Evolutionary conservation across 2,888 invertebrate species (phyloP), one percentile per base, ranked within the genome.

Genomic region (Dorcus hopei): DNA sequence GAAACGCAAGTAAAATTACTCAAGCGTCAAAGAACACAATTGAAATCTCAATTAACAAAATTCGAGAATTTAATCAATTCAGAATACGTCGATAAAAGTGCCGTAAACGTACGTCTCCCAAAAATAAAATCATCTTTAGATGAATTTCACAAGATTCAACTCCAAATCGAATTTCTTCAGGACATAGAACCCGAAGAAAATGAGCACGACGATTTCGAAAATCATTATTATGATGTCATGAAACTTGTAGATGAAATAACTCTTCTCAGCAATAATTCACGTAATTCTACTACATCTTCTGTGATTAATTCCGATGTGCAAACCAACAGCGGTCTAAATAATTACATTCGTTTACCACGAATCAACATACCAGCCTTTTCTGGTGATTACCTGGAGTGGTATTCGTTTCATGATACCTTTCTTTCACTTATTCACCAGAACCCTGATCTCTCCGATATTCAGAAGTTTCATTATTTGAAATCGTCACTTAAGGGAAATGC

Each of bases 351-450:
- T 2, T 52, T 52, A 9, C 40, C 9, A 16, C 26, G 7, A 52
- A 52, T 42, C 11, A 41, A 11, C 26, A 2, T 41, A 7, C 41
- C 41, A 3, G 14, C 2, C n/a, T 52, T n/a, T 16, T 48, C 48
- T 6, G 26, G 48, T 3, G 11, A 42, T 7, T 62, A 53, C 16
- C 59, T 57, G 6, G 45, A 49, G 9, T 62, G 62, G 61, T 23
- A 52, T 26, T 39, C 49, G 9, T 62, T 64, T 33, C 49, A 55
- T 14, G 64, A 64, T 26, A 42, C 56, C 38, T 64, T 61, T 16
- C 49, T 49, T 48, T 49, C 65, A 14, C 40, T 61, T 8, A 57
- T 65, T 16, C 56, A 59, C 19, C 45, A 54, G 9, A 61, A 64
- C 49, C 23, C 41, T 3, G 42, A 39, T 3, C 16, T 59, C 33